A percentile compares a stretch with the other conserved stretches of the same genome.
Evolutionary conservation across 2,113 vertebrate genomes (phyloP).

Genomic region (Proteles cristata): DNA sequence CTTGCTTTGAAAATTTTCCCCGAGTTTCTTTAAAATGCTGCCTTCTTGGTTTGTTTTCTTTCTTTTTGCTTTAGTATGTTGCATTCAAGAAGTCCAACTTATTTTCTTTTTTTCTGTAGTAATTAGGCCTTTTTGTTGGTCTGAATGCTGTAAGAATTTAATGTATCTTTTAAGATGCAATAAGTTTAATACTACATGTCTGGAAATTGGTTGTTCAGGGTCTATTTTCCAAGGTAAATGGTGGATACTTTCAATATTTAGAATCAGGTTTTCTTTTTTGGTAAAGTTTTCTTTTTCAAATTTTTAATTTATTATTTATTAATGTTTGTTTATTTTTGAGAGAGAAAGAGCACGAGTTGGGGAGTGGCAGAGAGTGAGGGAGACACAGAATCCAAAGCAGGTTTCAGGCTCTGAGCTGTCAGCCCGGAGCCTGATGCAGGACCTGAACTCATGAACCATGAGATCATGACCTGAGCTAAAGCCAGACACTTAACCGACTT

Average conservation of each 20-base stretch:
- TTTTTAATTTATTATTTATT: background rate
- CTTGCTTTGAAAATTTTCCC: background rate
- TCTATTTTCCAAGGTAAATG: background rate
- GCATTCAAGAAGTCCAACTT: background rate
- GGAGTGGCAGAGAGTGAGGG: background rate
- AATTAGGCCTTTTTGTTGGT: background rate
- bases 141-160: background rate
- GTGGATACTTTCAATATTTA: background rate
- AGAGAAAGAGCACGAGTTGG: background rate
- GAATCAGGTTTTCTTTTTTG: background rate
- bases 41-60: background rate
- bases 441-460: no score
- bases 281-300: background rate
- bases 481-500: no score
- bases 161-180: background rate
- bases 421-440: no score
- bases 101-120: background rate
- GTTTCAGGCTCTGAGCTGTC: no score
- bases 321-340: background rate
- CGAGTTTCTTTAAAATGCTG: background rate
- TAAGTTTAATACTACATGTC: background rate
- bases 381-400: background rate
- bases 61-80: background rate
- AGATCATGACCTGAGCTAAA: no score
- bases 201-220: background rate